A percentile compares a stretch with the other conserved stretches of the same genome.
These are phyloP conservation scores for Lasioglossum marginatum DNA, from an alignment of 2,888 invertebrate genomes.

Conservation along the genomic window DNA sequence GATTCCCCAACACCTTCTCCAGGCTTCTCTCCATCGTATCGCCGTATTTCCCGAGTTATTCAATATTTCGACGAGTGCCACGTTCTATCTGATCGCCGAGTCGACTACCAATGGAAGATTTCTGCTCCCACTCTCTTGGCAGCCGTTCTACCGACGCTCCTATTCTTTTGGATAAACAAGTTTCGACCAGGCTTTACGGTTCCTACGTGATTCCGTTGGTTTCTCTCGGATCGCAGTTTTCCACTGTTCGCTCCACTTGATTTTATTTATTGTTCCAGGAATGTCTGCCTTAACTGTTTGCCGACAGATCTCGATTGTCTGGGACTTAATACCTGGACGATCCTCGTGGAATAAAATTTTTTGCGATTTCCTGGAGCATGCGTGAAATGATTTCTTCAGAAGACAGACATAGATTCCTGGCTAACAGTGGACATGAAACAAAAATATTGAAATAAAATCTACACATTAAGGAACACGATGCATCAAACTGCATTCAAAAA, in stretches of 20 bases:
- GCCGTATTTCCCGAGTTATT: slow-evolving; percentile 9
- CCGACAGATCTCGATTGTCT: background rate
- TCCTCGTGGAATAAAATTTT: background rate
- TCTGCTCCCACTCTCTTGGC: background rate
- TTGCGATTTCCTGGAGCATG: background rate
- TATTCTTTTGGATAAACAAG: slow-evolving; percentile 8
- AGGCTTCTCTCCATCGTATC: slow-evolving; percentile 3
- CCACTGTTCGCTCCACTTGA: background rate
- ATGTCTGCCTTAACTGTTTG: background rate
- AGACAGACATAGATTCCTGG: too few relatives aligned
- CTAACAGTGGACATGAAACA: too few relatives aligned
- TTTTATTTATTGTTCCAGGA: background rate
- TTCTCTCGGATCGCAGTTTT: background rate
- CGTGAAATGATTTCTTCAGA: too few relatives aligned
- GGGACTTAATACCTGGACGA: background rate
- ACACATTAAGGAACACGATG: too few relatives aligned
- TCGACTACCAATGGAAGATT: slow-evolving; percentile 6
- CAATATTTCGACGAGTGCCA: background rate
- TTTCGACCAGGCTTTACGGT: background rate
- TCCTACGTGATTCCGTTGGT: background rate
- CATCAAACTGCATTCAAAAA: background rate
- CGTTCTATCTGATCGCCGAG: background rate
- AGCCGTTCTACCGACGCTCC: background rate
- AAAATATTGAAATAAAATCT: accelerated
- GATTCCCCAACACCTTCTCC: background rate